A percentile compares a stretch with the other conserved stretches of the same genome.
Evolutionary conservation across 2,888 invertebrate genomes (phyloP).

Genomic region (Cheilosia grossa): DNA sequence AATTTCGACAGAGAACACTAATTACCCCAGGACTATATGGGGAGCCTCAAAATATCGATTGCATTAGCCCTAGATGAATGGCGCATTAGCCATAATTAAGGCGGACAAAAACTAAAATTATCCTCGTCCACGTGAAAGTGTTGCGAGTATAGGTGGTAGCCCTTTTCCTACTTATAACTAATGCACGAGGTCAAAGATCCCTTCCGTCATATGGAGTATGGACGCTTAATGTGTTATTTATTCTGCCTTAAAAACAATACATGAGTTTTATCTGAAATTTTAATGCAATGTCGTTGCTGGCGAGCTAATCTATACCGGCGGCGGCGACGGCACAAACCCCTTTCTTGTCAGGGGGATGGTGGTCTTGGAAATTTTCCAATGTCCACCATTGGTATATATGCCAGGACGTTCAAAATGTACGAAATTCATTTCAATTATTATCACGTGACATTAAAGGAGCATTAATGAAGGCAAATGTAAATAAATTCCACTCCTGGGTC

Average conservation of each 20-base stretch:
- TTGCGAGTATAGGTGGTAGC: constrained; percentile 51
- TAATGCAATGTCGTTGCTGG: constrained; percentile 70
- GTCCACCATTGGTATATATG: constrained; percentile 30
- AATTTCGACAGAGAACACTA: constrained; percentile 26
- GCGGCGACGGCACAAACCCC: constrained; percentile 33
- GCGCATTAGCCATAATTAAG: constrained; percentile 60
- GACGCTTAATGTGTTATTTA: constrained; percentile 72
- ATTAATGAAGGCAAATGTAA: constrained; percentile 78
- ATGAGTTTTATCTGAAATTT: constrained; percentile 71
- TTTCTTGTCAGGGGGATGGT: constrained; percentile 31
- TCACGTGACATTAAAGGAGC: constrained; percentile 77
- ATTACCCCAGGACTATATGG: constrained; percentile 12
- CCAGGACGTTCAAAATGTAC: constrained; percentile 55
- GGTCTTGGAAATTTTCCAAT: constrained; percentile 56
- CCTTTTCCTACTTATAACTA: constrained; percentile 64
- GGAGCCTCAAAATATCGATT: constrained; percentile 45
- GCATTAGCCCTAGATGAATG: constrained; percentile 41
- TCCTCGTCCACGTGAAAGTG: constrained; percentile 59
- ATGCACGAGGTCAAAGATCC: constrained; percentile 72
- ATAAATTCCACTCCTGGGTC: constrained; percentile 78
- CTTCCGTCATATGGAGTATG: constrained; percentile 60
- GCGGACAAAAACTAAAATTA: constrained; percentile 57
- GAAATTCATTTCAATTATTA: constrained; percentile 76
- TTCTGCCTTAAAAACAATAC: constrained; percentile 71
- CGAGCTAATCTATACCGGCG: constrained; percentile 58